A percentile compares a stretch with the other conserved stretches of the same genome.
Conservation (phyloP, 2,113 vertebrate species). For the Lonchura striata region DNA sequence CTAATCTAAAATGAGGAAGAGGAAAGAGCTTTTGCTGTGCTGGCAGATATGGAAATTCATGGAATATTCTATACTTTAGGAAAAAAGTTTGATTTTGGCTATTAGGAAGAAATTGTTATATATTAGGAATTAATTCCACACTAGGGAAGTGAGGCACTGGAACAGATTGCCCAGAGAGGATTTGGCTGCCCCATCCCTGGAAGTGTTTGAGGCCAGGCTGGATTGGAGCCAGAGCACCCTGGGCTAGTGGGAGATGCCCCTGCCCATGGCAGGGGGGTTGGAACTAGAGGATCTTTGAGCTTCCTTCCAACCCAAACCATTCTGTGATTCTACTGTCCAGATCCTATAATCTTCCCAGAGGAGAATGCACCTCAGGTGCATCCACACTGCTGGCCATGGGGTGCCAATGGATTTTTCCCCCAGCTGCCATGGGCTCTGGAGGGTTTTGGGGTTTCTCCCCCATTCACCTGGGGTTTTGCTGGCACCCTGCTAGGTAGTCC, state of each 20-base stretch:
- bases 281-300: not conserved
- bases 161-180: not conserved
- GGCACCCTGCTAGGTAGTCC: not conserved
- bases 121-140: not conserved
- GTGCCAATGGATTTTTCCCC: not conserved
- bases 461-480: not conserved
- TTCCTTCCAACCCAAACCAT: not conserved
- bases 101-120: not conserved
- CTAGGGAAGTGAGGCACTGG: not conserved
- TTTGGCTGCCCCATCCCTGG: not conserved
- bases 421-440: not conserved
- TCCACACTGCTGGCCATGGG: not conserved
- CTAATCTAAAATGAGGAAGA: not conserved
- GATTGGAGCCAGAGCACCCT: not conserved
- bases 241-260: not conserved
- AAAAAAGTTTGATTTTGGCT: not conserved
- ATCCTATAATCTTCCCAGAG: not conserved
- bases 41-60: not conserved
- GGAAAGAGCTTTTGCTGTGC: not conserved
- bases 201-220: not conserved
- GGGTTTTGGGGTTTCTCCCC: not conserved
- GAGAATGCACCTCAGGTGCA: not conserved
- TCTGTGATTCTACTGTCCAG: not conserved
- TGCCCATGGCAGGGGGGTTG: not conserved
- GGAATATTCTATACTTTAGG: not conserved